phyloP scores from a whole-genome alignment of 2,113 vertebrate genomes.

The Chionodraco myersi region DNA sequence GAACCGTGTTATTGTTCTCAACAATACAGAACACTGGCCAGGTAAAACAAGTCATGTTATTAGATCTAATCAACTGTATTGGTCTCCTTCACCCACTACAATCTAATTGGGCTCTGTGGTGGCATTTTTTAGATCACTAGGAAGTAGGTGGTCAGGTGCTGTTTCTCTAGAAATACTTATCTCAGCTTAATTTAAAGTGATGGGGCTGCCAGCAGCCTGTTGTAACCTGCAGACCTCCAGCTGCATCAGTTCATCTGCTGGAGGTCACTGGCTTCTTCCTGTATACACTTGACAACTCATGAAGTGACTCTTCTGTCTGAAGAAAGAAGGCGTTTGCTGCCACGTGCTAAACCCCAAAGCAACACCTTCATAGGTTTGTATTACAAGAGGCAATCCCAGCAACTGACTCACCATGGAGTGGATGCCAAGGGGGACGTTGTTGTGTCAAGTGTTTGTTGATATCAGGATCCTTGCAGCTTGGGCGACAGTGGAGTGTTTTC shows the following conservation, averaged over 20 bases:
- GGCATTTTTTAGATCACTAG: constrained; percentile 6
- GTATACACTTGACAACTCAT: constrained; percentile 24
- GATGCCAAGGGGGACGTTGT: constrained; percentile 44
- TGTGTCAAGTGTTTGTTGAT: constrained; percentile 58
- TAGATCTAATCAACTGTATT: neutral
- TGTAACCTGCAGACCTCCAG: constrained; percentile 59
- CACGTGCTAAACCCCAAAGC: constrained; percentile 58
- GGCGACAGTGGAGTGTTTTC: constrained; percentile 47
- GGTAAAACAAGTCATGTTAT: neutral
- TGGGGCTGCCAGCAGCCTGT: constrained; percentile 51
- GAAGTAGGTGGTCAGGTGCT: constrained; percentile 17
- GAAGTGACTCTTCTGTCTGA: constrained; percentile 47
- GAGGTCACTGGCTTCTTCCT: constrained; percentile 53
- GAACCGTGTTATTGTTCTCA: neutral
- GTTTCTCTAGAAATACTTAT: constrained; percentile 41
- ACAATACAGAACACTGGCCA: neutral
- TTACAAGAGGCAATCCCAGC: constrained; percentile 43
- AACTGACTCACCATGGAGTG: constrained; percentile 47
- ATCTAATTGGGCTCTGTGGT: neutral
- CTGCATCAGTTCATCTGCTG: constrained; percentile 72
- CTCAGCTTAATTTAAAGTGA: constrained; percentile 33
- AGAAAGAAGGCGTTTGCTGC: constrained; percentile 45
- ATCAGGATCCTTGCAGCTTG: constrained; percentile 31
- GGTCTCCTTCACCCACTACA: neutral
- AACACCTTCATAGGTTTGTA: constrained; percentile 47